These are phyloP conservation scores for Temnothorax rugatulus DNA, from an alignment of 2,888 invertebrate genomes.

Conservation along the genomic window DNA sequence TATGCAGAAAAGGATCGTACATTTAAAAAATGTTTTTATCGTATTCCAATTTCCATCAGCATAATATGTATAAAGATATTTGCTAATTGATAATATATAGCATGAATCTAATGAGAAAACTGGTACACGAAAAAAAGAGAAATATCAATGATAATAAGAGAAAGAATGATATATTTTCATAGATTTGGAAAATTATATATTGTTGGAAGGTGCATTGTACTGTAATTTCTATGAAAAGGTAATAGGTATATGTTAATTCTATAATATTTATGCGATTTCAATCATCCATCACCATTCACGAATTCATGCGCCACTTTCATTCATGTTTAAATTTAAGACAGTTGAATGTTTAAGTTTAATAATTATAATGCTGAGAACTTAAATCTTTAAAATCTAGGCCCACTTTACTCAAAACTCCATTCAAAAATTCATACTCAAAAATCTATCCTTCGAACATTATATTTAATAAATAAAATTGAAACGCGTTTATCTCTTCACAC, in stretches of 20 bases:
- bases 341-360: conserved; percentile 73
- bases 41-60: background rate
- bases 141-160: background rate
- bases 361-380: conserved; percentile 74
- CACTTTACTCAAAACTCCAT: conserved; percentile 68
- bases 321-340: conserved; percentile 70
- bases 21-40: conserved; percentile 32
- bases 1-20: conserved; percentile 57
- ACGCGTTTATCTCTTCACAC: conserved; percentile 14
- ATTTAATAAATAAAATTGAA: conserved; percentile 53
- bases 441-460: conserved; percentile 28
- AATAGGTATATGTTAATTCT: conserved; percentile 74
- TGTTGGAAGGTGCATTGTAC: conserved; percentile 71
- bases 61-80: background rate
- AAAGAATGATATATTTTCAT: background rate
- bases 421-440: conserved; percentile 71
- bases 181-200: conserved; percentile 29
- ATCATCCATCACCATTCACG: conserved; percentile 71
- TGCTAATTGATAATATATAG: background rate
- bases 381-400: conserved; percentile 80
- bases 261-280: conserved; percentile 76
- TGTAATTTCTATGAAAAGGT: conserved; percentile 80
- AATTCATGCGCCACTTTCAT: conserved; percentile 67
- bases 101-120: background rate
- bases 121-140: conserved; percentile 1